Base-by-base conservation (phyloP, 2,888 invertebrate genomes). In the Eupithecia vulgata region DNA sequence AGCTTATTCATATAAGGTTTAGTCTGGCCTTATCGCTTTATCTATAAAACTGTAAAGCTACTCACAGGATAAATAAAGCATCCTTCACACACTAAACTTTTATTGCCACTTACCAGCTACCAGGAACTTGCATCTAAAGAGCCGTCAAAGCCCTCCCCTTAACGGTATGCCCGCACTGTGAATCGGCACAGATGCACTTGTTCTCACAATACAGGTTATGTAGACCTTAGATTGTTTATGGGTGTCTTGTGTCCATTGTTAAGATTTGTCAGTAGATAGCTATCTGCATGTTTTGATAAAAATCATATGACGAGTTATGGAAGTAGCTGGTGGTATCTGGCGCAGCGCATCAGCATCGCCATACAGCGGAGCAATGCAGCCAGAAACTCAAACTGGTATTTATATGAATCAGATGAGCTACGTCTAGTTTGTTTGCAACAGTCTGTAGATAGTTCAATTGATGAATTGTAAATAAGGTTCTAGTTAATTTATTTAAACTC, bases 101-200 rank as follows among this genome's bases (percentile, higher is more conserved):
- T 73, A 73, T 67, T 34, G 75, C 72, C 78, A 64, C 76, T 79
- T 65, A 42, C 21, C 61, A 34, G 40, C 76, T 81, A 82, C 82
- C 75, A 70, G 75, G 81, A 81, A 81, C 69, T 67, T 73, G 67
- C 21, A 45, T 73, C 57, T 68, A 64, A 76, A 73, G 52, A 57
- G 34, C 71, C 66, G 82, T 76, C 82, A 81, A 37, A 66, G 34
- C 42, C 66, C 52, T 73, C 73, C 85, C 85, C 85, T 85, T 85
- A 81, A 71, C 72, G 80, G 74, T 81, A 79, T 82, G 25, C 65
- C 40, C 25, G 65, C 40, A 65, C 65, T 65, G 65, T 40, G 40
- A 61, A 65, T 21, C n/a, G 17, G 61, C 10, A 17, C n/a, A 37
- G 34, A 37, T 64, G 62, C 17, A n/a, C n/a, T 64, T 64, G 10